Percentiles rank a stretch among this genome's conserved stretches.
phyloP scores from a whole-genome alignment of 2,113 vertebrate genomes.

The Strigops habroptila region DNA sequence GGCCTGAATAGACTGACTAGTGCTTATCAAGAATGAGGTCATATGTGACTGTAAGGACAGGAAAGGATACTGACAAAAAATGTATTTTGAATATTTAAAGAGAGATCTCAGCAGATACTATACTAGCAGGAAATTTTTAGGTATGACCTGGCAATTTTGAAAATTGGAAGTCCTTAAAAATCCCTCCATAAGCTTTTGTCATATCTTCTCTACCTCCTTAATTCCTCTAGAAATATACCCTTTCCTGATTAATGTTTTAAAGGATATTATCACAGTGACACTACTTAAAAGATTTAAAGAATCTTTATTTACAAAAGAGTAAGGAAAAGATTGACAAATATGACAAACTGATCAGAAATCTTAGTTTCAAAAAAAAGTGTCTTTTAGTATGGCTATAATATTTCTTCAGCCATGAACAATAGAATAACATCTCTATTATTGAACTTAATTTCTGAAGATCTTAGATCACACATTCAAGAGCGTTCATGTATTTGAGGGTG shows the following conservation, averaged over 20 bases:
- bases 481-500: background rate
- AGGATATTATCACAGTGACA: background rate
- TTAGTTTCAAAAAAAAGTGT: background rate
- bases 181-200: background rate
- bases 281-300: background rate
- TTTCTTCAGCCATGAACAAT: background rate
- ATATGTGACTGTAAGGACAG: background rate
- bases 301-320: background rate
- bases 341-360: background rate
- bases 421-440: background rate
- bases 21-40: background rate
- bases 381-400: background rate
- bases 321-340: background rate
- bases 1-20: background rate
- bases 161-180: background rate
- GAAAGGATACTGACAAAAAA: background rate
- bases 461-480: background rate
- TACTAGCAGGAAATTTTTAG: background rate
- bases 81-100: background rate
- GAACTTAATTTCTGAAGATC: background rate
- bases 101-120: background rate
- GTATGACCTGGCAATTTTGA: background rate
- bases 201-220: background rate
- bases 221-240: background rate
- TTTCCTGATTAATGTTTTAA: background rate